A percentile compares a stretch with the other conserved stretches of the same genome.
phyloP scores from a whole-genome alignment of 2,888 invertebrate genomes.

The Mayetiola destructor region DNA sequence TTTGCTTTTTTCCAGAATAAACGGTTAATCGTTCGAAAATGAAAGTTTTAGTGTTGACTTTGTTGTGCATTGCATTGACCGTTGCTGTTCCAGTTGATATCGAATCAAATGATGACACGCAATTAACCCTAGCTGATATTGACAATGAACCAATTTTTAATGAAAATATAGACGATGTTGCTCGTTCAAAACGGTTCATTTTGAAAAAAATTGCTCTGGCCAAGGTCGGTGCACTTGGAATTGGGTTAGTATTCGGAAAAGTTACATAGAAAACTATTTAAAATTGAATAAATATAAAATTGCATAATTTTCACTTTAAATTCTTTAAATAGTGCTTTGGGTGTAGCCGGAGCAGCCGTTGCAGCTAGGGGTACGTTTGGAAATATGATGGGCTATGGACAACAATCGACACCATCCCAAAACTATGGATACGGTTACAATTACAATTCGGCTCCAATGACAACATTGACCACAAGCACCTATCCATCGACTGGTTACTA shows the following conservation, averaged over 20 bases:
- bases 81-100: background rate
- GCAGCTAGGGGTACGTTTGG: background rate
- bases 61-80: background rate
- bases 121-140: background rate
- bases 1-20: too few relatives aligned
- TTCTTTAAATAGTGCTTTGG: background rate
- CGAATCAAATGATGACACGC: background rate
- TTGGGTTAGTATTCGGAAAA: background rate
- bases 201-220: slow-evolving; percentile 3
- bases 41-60: slow-evolving; percentile 1
- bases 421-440: background rate
- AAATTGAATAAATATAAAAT: too few relatives aligned
- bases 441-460: background rate
- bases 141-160: background rate
- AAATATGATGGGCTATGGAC: background rate
- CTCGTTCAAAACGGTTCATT: slow-evolving; percentile 5
- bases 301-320: too few relatives aligned
- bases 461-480: background rate
- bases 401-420: background rate
- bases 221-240: background rate
- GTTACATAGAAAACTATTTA: background rate
- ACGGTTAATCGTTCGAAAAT: too few relatives aligned
- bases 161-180: background rate
- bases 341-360: background rate
- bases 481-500: background rate